Conservation (phyloP, 2,888 invertebrate species). For the Cylindroiulus punctatus region DNA sequence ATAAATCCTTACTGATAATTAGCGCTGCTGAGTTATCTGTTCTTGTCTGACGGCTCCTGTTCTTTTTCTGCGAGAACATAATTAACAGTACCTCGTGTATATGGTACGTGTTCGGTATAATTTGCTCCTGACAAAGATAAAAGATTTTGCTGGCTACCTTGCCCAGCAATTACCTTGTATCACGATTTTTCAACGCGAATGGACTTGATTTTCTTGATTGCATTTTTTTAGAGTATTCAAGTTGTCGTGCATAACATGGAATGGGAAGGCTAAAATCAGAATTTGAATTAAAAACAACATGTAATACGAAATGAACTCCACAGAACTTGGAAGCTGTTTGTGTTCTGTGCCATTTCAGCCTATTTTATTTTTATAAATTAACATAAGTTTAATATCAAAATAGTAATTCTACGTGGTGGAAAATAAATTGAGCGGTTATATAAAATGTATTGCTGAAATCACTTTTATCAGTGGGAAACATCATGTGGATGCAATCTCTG, state of each 20-base stretch:
- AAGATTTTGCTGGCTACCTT: neutral
- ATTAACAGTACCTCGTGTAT: neutral
- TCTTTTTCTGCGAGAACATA: neutral
- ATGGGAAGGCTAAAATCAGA: too few species aligned
- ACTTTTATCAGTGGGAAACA: too few species aligned
- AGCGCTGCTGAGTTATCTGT: neutral
- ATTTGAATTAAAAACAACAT: too few species aligned
- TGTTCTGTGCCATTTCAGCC: too few species aligned
- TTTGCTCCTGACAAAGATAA: neutral
- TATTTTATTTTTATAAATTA: too few species aligned
- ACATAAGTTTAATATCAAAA: too few species aligned
- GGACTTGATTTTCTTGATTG: neutral
- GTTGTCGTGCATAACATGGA: too few species aligned
- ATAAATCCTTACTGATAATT: neutral
- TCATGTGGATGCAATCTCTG: neutral
- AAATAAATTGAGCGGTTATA: too few species aligned
- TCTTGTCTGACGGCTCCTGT: neutral
- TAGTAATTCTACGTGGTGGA: too few species aligned
- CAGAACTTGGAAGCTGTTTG: too few species aligned
- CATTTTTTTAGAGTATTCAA: neutral
- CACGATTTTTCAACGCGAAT: neutral
- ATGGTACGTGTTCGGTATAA: neutral
- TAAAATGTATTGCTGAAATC: too few species aligned
- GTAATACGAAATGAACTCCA: too few species aligned
- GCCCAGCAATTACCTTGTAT: neutral